phyloP scores from a whole-genome alignment of 2,113 vertebrate species.

The Rhinoderma darwinii region DNA sequence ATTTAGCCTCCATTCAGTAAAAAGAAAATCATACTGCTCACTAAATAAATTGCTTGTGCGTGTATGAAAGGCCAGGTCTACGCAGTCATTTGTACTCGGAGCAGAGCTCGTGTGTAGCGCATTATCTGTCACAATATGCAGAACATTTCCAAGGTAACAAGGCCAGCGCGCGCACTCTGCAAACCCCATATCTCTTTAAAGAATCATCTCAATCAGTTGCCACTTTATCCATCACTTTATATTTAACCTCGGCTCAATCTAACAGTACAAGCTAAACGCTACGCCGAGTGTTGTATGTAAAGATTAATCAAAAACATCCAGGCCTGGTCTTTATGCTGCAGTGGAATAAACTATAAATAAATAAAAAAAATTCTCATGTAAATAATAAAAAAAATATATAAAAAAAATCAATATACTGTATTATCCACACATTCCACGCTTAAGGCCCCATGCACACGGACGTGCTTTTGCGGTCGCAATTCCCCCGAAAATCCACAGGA shows the following conservation, averaged over 20 bases:
- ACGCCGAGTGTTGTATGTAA: background rate
- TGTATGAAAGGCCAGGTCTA: background rate
- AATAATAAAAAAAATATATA: background rate
- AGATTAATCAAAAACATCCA: background rate
- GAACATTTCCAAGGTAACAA: conserved; percentile 52
- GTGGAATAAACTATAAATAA: background rate
- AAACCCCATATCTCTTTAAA: conserved; percentile 28
- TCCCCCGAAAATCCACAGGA: no score
- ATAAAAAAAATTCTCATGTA: background rate
- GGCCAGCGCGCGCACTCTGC: background rate
- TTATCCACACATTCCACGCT: no score
- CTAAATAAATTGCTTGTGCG: background rate
- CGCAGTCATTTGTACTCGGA: background rate
- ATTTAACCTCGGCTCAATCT: conserved; percentile 30
- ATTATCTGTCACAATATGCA: background rate
- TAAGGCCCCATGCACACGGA: no score
- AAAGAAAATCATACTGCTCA: background rate
- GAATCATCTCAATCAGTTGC: conserved; percentile 38
- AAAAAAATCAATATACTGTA: background rate
- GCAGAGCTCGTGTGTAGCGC: background rate
- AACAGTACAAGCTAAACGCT: background rate
- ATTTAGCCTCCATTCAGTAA: background rate
- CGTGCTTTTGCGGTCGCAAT: no score
- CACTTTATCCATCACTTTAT: conserved; percentile 32
- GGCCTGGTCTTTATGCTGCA: background rate